Conservation (phyloP, 2,888 invertebrate genomes). For the Folsomia candida region DNA sequence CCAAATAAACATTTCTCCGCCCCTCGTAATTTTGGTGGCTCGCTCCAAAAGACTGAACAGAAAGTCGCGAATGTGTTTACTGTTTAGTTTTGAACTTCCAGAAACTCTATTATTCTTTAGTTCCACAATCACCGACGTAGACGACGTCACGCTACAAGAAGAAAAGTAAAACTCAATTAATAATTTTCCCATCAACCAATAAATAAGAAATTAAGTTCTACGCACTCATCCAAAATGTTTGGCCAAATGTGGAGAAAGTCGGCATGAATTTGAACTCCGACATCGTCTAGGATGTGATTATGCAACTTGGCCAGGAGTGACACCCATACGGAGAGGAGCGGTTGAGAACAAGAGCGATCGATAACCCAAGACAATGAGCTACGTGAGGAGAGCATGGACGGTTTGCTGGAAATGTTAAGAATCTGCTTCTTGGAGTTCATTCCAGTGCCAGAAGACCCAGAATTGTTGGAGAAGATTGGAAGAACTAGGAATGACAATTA, state of each 20-base stretch:
- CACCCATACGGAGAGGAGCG: conserved; percentile 74
- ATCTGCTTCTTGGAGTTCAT: conserved; percentile 59
- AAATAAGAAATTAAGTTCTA: too few species aligned
- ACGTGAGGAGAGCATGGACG: conserved; percentile 53
- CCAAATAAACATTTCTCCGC: conserved; percentile 57
- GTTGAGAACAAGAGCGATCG: conserved; percentile 65
- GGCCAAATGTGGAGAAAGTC: conserved; percentile 85
- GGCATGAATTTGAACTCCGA: conserved; percentile 73
- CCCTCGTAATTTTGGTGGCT: conserved; percentile 77
- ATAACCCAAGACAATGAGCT: conserved; percentile 61
- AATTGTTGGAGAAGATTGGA: conserved; percentile 62
- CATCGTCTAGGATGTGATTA: conserved; percentile 80
- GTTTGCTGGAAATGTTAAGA: conserved; percentile 37
- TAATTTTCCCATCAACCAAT: too few species aligned
- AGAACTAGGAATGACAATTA: too few species aligned
- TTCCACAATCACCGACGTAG: conserved; percentile 27
- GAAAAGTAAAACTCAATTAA: too few species aligned
- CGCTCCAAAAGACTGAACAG: conserved; percentile 74
- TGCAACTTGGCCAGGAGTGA: conserved; percentile 79
- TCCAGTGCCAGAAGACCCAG: conserved; percentile 58
- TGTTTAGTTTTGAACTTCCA: conserved; percentile 55
- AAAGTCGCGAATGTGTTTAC: conserved; percentile 71
- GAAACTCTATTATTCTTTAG: conserved; percentile 33
- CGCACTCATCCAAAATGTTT: conserved; percentile 74
- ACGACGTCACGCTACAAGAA: conserved; percentile 38